Base-by-base conservation (phyloP, 2,113 vertebrate species). In the Petaurus breviceps region DNA sequence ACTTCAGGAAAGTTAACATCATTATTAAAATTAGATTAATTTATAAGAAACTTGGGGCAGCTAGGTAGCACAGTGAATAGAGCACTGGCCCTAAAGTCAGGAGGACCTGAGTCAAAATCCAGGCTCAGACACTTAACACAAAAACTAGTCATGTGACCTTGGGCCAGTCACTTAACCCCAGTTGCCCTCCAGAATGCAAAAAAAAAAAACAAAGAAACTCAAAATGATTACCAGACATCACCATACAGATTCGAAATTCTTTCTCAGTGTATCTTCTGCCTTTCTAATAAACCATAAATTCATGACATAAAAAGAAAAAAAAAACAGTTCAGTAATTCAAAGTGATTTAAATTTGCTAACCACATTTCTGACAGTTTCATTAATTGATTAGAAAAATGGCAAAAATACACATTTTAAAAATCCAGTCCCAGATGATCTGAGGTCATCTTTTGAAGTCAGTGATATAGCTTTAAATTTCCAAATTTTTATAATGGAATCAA, bases 241-340 rank as follows among this genome's bases (percentile, higher is more conserved):
- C 84, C 97, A 94, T 92, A 91, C 28, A 61, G 89, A 95, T 95
- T 92, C 95, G 55, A 52, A 94, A 95, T 53, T 31, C 47, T 92
- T 96, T 93, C 3, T 92, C 91, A 37, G 95, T 95, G 94, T 68
- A 97, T 93, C 37, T 90, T 93, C 94, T 92, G 92, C 92, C 53
- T 97, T 98, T 94, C 93, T 93, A 92, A 95, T 94, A 97, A 97
- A 31, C 92, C 90, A 92, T 95, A 98, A 98, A 95, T 97, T n/a
- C n/a, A 97, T 57, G 96, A 92, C 8, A 93, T 77, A 96, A 97
- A 97, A 52, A 52, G 52, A 97, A 97, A 91, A 84, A 97, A 97
- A 98, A 98, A 97, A 98, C 97, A 97, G 97, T 97, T 96, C 92
- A 97, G 95, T 96, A 97, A 95, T 98, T 97, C 91, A 98, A 95